Evolutionary conservation across 1,140 invertebrate genomes (phyloP), one percentile per base, ranked within the genome.

Genomic region (Drosophila busckii): DNA sequence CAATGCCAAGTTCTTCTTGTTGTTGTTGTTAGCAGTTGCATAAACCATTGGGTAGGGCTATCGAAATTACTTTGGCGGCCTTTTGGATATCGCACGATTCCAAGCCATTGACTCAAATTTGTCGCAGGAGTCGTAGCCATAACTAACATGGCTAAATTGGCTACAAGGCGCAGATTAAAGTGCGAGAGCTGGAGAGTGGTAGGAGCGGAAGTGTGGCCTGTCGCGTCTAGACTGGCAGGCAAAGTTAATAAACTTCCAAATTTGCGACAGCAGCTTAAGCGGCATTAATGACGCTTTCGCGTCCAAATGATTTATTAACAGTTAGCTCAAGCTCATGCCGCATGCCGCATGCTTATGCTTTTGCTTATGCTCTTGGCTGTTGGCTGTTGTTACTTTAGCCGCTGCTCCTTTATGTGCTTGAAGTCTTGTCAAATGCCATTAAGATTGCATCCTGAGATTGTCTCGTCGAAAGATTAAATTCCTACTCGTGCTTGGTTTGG

Each of bases 171-270:
- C 38, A 38, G 32, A 60, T 54, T 45, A 44, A 60, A 45, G 40
- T 28, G 8, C 10, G 16, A 35, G 28, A 16, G 22, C n/a, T 13
- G 7, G 16, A 45, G 22, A 20, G 29, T 29, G 26, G 17, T 17
- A 32, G 19, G 35, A 9, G 22, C 16, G 15, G 32, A 13, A n/a
- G 23, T 38, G 38, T 22, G 17, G 32, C 53, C 25, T 25, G 48
- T 22, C 40, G 40, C 40, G 56, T 60, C 56, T 60, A 60, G 56
- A 58, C 54, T 49, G 35, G 13, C 41, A 48, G 63, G 16, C 50
- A n/a, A 50, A 66, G 50, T 60, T 66, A 66, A 66, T 66, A 61
- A 66, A 66, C 63, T 66, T 56, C 50, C 56, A 55, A 61, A 56
- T 66, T 62, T 49, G 50, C 59, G 50, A 61, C 63, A 66, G 40